Evolutionary conservation across 2,888 invertebrate species (phyloP).

Genomic region (Microctonus aethiopoides): DNA sequence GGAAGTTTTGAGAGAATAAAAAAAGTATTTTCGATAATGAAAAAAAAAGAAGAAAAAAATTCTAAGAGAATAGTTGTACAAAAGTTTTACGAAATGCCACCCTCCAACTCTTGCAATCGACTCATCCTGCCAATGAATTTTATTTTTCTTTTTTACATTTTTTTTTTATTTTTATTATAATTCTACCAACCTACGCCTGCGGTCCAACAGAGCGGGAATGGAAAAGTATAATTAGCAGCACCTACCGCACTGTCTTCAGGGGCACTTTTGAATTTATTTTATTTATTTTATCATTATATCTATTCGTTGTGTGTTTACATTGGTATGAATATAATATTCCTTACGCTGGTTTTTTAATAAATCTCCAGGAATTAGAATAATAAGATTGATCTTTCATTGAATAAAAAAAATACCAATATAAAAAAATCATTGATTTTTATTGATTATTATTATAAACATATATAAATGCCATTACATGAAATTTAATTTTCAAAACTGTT

Average conservation of each 20-base stretch:
- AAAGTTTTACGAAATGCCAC: too few relatives aligned
- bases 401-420: too few relatives aligned
- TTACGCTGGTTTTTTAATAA: too few relatives aligned
- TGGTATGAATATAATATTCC: too few relatives aligned
- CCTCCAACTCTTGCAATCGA: neutral
- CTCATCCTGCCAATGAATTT: neutral
- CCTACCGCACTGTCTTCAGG: conserved; percentile 19
- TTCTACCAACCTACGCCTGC: neutral
- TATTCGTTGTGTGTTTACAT: too few relatives aligned
- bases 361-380: too few relatives aligned
- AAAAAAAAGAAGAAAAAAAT: neutral
- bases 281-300: neutral
- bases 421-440: too few relatives aligned
- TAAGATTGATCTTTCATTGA: too few relatives aligned
- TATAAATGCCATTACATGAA: too few relatives aligned
- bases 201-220: conserved; percentile 5
- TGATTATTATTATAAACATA: too few relatives aligned
- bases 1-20: neutral
- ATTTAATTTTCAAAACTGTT: too few relatives aligned
- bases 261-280: conserved; percentile 17
- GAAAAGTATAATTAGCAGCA: conserved; percentile 31
- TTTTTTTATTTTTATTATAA: neutral
- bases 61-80: neutral
- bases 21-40: too few relatives aligned
- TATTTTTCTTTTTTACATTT: neutral